These are phyloP conservation scores for Saccopteryx leptura DNA, from an alignment of 2,113 vertebrate species.

Conservation along the genomic window DNA sequence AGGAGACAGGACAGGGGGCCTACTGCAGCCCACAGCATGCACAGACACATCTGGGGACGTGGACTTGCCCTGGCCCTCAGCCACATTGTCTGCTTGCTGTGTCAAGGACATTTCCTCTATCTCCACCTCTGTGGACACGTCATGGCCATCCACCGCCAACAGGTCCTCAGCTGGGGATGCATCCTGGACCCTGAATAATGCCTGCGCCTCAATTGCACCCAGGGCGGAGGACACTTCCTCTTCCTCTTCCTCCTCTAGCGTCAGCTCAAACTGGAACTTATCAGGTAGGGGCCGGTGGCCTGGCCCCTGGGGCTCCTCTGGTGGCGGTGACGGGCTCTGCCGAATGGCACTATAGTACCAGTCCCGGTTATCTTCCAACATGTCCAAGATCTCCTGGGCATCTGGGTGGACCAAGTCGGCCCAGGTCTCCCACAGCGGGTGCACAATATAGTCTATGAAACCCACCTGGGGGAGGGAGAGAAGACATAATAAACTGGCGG, in stretches of 20 bases:
- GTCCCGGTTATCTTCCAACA: constrained; percentile 96
- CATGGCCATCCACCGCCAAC: constrained; percentile 84
- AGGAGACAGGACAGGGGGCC: not conserved
- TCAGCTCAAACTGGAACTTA: constrained; percentile 97
- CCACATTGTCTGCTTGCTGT: not conserved
- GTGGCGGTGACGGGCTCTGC: constrained; percentile 94
- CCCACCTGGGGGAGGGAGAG: constrained; percentile 90
- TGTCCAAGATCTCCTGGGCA: constrained; percentile 96
- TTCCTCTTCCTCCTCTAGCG: constrained; percentile 93
- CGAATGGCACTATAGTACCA: constrained; percentile 97
- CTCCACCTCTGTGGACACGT: constrained; percentile 64
- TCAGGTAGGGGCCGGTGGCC: constrained; percentile 85
- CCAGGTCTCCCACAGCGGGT: constrained; percentile 97
- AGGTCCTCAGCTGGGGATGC: constrained; percentile 91
- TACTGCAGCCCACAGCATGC: constrained; percentile 16
- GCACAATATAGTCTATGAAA: constrained; percentile 97
- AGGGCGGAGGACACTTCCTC: constrained; percentile 79
- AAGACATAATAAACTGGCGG: not conserved
- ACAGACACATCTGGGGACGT: constrained; percentile 83
- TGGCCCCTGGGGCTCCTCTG: constrained; percentile 49
- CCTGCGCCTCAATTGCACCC: not conserved
- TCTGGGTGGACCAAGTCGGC: constrained; percentile 96
- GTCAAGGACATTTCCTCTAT: constrained; percentile 59
- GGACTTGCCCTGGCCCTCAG: constrained; percentile 73
- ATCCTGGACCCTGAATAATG: constrained; percentile 78